Evolutionary conservation across 2,113 vertebrate genomes (phyloP).

Genomic region (Rhabdomys dilectus): DNA sequence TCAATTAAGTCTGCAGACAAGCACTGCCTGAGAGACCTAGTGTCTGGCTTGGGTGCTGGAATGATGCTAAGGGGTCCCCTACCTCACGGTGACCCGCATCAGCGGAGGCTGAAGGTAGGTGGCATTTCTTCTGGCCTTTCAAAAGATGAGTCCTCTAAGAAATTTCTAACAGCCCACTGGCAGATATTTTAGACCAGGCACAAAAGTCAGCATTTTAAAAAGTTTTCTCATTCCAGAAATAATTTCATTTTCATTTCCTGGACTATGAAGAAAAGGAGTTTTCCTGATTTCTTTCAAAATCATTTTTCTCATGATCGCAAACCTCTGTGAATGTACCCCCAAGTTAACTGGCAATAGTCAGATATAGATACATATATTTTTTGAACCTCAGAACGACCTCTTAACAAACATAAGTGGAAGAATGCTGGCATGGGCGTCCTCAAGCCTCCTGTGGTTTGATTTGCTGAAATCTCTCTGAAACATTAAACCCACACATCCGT

Average conservation of each 20-base stretch:
- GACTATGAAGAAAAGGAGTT: not conserved
- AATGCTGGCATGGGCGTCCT: not conserved
- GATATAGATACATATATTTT: not conserved
- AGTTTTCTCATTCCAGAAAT: not conserved
- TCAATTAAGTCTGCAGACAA: not conserved
- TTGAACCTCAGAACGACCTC: slow-evolving; percentile 39
- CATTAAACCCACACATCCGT: slow-evolving; percentile 21
- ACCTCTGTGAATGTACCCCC: not conserved
- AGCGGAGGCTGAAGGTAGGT: not conserved
- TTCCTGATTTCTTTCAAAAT: slow-evolving; percentile 25
- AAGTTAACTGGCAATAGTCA: slow-evolving; percentile 15
- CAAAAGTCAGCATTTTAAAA: not conserved
- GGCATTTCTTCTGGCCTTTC: not conserved
- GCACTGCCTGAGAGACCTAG: rapidly evolving
- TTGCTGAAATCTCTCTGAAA: slow-evolving; percentile 20
- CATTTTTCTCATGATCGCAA: not conserved
- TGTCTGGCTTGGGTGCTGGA: no score
- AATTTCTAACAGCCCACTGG: not conserved
- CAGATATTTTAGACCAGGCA: not conserved
- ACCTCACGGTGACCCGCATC: not conserved
- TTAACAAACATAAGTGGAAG: slow-evolving; percentile 14
- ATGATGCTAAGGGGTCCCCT: not conserved
- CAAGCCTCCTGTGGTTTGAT: slow-evolving; percentile 29
- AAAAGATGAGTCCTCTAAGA: not conserved
- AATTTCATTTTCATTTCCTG: not conserved